Evolutionary conservation across 2,797 vertebrate genomes (phyloP).

Genomic region (Oreochromis mossambicus): DNA sequence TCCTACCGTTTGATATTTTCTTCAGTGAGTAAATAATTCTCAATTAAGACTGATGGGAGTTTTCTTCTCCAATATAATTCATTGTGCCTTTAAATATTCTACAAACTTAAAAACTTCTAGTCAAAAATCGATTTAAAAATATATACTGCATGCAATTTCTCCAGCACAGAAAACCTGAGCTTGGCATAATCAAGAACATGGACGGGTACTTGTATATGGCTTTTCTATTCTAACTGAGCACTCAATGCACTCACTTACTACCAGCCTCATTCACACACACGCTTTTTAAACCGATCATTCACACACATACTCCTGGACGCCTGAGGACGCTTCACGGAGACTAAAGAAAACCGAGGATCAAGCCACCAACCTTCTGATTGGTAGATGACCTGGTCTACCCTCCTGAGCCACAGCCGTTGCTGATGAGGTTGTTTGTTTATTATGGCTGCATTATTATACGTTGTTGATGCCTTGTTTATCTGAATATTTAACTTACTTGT

Average conservation of each 20-base stretch:
- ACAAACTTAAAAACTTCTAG: not conserved
- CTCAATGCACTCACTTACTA: not conserved
- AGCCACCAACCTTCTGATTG: not conserved
- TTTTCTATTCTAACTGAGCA: not conserved
- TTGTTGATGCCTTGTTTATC: not conserved
- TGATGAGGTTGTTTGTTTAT: accelerated
- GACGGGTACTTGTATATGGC: not conserved
- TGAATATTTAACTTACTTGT: not conserved
- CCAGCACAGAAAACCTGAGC: not conserved
- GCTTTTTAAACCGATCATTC: not conserved
- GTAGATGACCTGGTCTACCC: accelerated
- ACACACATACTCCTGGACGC: accelerated
- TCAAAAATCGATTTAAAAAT: not conserved
- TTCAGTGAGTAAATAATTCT: not conserved
- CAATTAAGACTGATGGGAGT: accelerated
- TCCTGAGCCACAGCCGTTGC: not conserved
- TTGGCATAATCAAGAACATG: not conserved
- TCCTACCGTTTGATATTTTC: not conserved
- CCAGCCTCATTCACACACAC: not conserved
- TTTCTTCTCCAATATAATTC: not conserved
- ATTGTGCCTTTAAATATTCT: not conserved
- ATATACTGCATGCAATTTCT: not conserved
- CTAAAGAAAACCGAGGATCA: not conserved
- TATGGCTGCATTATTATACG: not conserved
- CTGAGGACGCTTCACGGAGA: not conserved